Base-by-base conservation (phyloP, 2,797 vertebrate genomes). In the Pitangus sulphuratus region DNA sequence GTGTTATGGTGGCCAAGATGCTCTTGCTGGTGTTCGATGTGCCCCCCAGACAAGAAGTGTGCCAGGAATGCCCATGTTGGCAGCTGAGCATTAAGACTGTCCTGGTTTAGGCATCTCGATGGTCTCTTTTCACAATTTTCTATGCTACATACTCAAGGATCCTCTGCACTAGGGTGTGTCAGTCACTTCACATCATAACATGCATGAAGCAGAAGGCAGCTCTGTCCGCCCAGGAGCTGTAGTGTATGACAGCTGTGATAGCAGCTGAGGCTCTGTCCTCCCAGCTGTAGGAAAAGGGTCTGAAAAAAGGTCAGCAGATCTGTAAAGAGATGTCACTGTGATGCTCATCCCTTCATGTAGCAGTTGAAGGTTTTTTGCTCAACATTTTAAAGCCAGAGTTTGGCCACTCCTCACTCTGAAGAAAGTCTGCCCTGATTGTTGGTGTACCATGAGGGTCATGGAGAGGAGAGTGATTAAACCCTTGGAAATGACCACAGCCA, bases 231-330 rank as follows among this genome's bases (percentile, higher is more conserved):
- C 56, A 90, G 90, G 57, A 96, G 68, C 50, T 79, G 44, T 37
- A 76, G 37, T 47, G 74, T 35, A 6, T 72, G 91, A 83, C 87
- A 96, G 87, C 54, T 91, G 87, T 61, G 82, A 89, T 71, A 93
- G 80, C 51, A 75, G 78, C 61, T 91, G 72, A 94, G 28, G 26
- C 18, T 72, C 48, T 87, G 37, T 88, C 94, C 45, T 87, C 53
- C 44, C 0, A 4, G 88, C 70, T 92, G 17, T 33, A 90, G 85
- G 42, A 70, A 92, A 94, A 64, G 15, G 56, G 50, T 28, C 56
- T 75, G 33, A 76, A 87, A 93, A 95, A 78, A 85, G 79, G 86
- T 94, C 80, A 96, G 42, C 7, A 50, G 50, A 84, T 96, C 44
- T 77, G 42, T 40, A 60, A 4, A 3, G 56, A 56, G 75, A 86